phyloP scores from a whole-genome alignment of 1,140 invertebrate species.

The Papilio aristodemus region DNA sequence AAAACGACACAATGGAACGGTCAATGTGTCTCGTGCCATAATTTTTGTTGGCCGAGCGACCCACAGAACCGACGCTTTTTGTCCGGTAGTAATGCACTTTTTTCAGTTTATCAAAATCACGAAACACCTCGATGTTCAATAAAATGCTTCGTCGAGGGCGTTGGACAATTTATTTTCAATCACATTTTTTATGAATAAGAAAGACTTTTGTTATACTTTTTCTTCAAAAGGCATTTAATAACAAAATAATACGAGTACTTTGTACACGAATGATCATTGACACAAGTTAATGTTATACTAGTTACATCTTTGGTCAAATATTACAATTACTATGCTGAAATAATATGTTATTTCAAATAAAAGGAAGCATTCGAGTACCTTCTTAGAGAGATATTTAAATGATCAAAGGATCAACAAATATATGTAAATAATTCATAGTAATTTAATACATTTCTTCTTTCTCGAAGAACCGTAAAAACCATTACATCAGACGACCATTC shows the following conservation, averaged over 20 bases:
- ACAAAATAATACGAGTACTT: too few relatives aligned
- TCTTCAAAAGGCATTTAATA: too few relatives aligned
- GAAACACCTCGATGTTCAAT: constrained; percentile 47
- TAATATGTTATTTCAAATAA: too few relatives aligned
- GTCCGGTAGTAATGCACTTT: constrained; percentile 41
- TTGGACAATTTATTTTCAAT: constrained; percentile 32
- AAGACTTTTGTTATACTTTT: background rate
- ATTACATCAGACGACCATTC: constrained; percentile 24
- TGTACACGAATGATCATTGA: too few relatives aligned
- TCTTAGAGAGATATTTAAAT: too few relatives aligned
- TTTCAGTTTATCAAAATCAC: constrained; percentile 57
- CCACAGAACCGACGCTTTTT: constrained; percentile 50
- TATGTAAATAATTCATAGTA: background rate
- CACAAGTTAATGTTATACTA: too few relatives aligned
- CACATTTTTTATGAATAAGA: constrained; percentile 21
- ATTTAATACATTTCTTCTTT: constrained; percentile 8
- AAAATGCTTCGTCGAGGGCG: constrained; percentile 31
- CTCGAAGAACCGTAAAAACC: background rate
- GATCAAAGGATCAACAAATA: constrained; percentile 3
- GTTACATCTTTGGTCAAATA: background rate
- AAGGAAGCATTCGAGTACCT: too few relatives aligned
- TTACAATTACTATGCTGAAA: too few relatives aligned
- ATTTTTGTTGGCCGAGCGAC: constrained; percentile 53
- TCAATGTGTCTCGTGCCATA: constrained; percentile 72
- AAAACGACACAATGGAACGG: constrained; percentile 64